Evolutionary conservation across 1,140 invertebrate genomes (phyloP).

Genomic region (Kradibia gibbosae): DNA sequence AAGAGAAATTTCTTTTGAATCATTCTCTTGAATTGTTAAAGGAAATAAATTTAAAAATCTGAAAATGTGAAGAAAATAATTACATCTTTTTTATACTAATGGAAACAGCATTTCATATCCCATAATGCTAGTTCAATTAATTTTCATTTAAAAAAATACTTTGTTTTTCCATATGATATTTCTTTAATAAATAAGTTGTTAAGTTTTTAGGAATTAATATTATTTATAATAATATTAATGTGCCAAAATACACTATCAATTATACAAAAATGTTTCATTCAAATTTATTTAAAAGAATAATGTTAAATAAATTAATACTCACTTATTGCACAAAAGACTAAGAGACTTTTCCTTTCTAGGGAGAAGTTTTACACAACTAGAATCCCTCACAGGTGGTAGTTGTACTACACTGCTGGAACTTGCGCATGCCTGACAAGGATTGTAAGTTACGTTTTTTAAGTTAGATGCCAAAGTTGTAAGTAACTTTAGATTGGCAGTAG

Average conservation of each 20-base stretch:
- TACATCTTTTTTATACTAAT: neutral
- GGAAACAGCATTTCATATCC: too few relatives aligned
- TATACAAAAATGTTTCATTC: too few relatives aligned
- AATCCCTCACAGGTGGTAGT: constrained; percentile 37
- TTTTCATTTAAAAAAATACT: too few relatives aligned
- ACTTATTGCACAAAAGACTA: constrained; percentile 76
- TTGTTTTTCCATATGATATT: too few relatives aligned
- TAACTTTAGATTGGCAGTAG: constrained; percentile 75
- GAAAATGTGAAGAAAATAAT: constrained; percentile 48
- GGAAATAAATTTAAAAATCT: constrained; percentile 76
- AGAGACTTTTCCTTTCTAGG: constrained; percentile 76
- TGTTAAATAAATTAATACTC: constrained; percentile 46
- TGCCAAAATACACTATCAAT: neutral
- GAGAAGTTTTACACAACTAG: constrained; percentile 47
- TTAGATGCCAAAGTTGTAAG: constrained; percentile 74
- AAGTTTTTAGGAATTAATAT: neutral
- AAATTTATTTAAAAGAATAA: neutral
- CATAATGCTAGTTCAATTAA: too few relatives aligned
- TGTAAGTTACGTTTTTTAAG: constrained; percentile 67
- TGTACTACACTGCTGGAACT: neutral
- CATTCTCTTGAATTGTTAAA: constrained; percentile 56
- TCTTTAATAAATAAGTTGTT: too few relatives aligned
- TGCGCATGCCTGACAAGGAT: constrained; percentile 27
- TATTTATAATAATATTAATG: neutral
- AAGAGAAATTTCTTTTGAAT: constrained; percentile 72